Conservation (phyloP, 2,888 invertebrate genomes). For the Metellina segmentata region DNA sequence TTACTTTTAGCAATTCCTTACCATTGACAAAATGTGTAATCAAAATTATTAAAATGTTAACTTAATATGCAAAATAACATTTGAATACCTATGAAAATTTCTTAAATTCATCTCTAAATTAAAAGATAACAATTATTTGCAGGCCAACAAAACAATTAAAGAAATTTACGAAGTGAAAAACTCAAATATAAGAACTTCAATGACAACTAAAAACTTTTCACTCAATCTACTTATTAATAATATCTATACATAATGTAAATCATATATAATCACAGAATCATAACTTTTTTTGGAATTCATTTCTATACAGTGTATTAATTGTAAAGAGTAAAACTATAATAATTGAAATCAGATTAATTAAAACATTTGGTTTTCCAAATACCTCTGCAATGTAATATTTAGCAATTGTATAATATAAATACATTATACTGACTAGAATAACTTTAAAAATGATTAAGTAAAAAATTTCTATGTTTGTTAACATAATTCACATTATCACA, state of each 20-base stretch:
- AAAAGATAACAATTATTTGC: too few relatives aligned
- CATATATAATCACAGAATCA: background rate
- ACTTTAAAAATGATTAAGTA: background rate
- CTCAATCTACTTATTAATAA: background rate
- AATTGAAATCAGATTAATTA: background rate
- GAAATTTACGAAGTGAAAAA: too few relatives aligned
- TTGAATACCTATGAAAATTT: too few relatives aligned
- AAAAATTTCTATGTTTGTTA: background rate
- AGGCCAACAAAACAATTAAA: too few relatives aligned
- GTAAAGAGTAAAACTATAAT: background rate
- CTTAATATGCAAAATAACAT: too few relatives aligned
- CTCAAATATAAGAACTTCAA: too few relatives aligned
- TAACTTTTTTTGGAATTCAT: background rate
- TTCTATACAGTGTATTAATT: background rate
- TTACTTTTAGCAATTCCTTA: too few relatives aligned
- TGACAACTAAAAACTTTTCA: too few relatives aligned
- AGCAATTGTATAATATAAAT: background rate
- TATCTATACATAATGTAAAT: background rate
- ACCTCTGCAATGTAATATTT: background rate
- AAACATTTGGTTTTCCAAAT: background rate
- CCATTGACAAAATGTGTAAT: too few relatives aligned
- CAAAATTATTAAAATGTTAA: too few relatives aligned
- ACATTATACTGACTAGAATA: background rate
- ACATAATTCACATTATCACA: background rate
- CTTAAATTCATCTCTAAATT: too few relatives aligned